Evolutionary conservation across 2,888 invertebrate genomes (phyloP), one percentile per base, ranked within the genome.

Genomic region (Hoplodrina ambigua): DNA sequence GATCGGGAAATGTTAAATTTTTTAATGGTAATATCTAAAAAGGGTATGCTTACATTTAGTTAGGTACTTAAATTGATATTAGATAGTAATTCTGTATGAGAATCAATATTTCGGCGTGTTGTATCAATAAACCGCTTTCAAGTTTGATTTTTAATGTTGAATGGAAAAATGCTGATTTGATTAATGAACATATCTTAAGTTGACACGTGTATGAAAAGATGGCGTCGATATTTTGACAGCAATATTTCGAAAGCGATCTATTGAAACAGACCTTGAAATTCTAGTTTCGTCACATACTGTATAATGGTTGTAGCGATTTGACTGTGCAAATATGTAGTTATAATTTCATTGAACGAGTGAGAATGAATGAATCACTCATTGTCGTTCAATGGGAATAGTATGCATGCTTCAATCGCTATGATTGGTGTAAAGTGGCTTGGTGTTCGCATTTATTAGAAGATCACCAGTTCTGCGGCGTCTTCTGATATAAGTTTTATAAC

Each of bases 351-450:
- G 81, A 72, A 71, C 61, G 69, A 56, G 46, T 77, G 75, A 72
- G 58, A 62, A 49, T 59, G 53, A n/a, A 19, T 46, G 25, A 20
- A 71, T 72, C 66, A 65, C 72, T 78, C 79, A 46, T 41, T 13
- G 17, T 75, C 65, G 70, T 78, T 79, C 78, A 79, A 79, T 79
- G 79, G 75, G 20, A 75, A 61, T 77, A 77, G 77, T 78, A 74
- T 79, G 78, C 80, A 66, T 59, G 63, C 56, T 70, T 52, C 60
- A 41, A 70, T 78, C 79, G 75, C 79, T 78, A 66, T 54, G 63
- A 75, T 66, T 15, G 20, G 53, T 63, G 63, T 64, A 10, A 60
- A 20, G 50, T 60, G 50, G 79, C 44, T 75, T 54, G 75, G 53
- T 77, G 69, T 68, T 54, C 62, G 75, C 80, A 81, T 79, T 82